phyloP scores from a whole-genome alignment of 2,797 vertebrate species.

The Simalia tracyae region DNA sequence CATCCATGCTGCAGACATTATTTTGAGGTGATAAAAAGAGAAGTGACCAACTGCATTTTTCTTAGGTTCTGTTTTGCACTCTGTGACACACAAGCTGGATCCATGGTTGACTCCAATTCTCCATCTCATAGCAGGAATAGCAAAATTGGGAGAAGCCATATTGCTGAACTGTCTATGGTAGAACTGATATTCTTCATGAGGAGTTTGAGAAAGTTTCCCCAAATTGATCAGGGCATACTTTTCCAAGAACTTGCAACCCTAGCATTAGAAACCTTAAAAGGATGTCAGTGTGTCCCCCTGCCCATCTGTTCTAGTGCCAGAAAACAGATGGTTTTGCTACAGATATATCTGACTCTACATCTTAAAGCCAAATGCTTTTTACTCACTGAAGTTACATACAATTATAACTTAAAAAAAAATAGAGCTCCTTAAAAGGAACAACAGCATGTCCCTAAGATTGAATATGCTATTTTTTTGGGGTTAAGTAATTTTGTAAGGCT shows the following conservation, averaged over 20 bases:
- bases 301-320: not conserved
- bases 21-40: not conserved
- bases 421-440: not conserved
- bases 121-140: not conserved
- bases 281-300: not conserved
- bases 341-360: not conserved
- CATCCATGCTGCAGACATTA: not conserved
- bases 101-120: not conserved
- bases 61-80: not conserved
- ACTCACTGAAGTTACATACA: not conserved
- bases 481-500: conserved; percentile 32
- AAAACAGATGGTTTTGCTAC: not conserved
- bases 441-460: not conserved
- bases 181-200: not conserved
- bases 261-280: not conserved
- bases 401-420: not conserved
- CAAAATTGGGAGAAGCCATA: not conserved
- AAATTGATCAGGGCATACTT: not conserved
- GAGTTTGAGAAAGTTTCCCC: not conserved
- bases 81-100: not conserved
- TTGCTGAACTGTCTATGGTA: not conserved
- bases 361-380: not conserved
- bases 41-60: not conserved
- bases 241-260: not conserved
- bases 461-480: conserved; percentile 37